Evolutionary conservation across 2,888 invertebrate species (phyloP).

Genomic region (Tetanocera ferruginea): DNA sequence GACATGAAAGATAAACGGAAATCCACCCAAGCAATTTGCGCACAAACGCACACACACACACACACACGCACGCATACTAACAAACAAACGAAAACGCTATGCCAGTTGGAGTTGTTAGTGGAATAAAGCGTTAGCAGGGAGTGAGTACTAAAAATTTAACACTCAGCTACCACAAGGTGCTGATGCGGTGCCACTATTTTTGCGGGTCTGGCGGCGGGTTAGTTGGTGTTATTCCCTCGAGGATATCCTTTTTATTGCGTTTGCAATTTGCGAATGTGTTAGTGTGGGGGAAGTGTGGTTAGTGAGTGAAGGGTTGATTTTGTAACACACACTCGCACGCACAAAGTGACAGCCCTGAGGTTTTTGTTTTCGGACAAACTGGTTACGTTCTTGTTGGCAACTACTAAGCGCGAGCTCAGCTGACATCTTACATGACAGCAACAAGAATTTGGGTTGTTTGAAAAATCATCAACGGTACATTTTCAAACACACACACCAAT

Average conservation of each 20-base stretch:
- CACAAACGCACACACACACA: neutral
- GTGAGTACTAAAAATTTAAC: neutral
- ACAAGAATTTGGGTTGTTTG: neutral
- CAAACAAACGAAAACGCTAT: neutral
- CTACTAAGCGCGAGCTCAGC: neutral
- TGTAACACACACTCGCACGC: neutral
- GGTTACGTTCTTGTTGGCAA: too few relatives aligned
- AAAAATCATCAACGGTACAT: neutral
- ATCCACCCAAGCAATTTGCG: conserved; percentile 32
- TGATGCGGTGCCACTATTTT: conserved; percentile 7
- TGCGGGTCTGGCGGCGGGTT: conserved; percentile 4
- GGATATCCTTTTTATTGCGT: conserved; percentile 28
- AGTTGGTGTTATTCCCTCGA: neutral
- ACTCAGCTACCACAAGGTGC: neutral
- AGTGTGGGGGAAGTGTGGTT: neutral
- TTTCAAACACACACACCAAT: neutral
- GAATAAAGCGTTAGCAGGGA: neutral
- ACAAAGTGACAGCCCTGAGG: conserved; percentile 16
- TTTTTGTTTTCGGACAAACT: neutral
- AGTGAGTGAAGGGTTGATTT: conserved; percentile 41
- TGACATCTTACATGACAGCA: neutral
- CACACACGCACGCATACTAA: too few relatives aligned
- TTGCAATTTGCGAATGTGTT: neutral
- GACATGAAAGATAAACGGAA: neutral
- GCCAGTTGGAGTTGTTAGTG: neutral